A percentile compares a stretch with the other conserved stretches of the same genome.
These are phyloP conservation scores for Brassicogethes aeneus DNA, from an alignment of 2,888 invertebrate genomes.

Conservation along the genomic window DNA sequence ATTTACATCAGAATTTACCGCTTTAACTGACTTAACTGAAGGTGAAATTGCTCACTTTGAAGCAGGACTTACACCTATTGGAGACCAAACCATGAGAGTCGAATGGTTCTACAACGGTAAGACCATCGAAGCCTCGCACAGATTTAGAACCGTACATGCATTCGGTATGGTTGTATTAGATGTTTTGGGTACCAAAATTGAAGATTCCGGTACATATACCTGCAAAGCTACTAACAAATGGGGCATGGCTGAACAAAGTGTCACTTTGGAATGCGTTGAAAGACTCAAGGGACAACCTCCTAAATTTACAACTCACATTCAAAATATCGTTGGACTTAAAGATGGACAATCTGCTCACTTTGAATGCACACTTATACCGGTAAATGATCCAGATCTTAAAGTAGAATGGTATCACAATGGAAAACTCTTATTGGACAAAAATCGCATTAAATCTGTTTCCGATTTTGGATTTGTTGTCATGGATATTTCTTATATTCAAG, in stretches of 20 bases:
- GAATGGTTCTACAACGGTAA: conserved; percentile 96
- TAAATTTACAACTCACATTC: conserved; percentile 79
- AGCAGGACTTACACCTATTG: conserved; percentile 88
- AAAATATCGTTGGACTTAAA: conserved; percentile 73
- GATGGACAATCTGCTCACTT: conserved; percentile 93
- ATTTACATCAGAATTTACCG: conserved; percentile 80
- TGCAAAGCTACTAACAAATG: conserved; percentile 85
- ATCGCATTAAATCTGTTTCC: conserved; percentile 85
- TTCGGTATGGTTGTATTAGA: conserved; percentile 97
- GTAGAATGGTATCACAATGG: conserved; percentile 98
- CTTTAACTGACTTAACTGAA: conserved; percentile 77
- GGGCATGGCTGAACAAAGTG: conserved; percentile 80
- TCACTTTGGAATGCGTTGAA: conserved; percentile 73
- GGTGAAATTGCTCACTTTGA: conserved; percentile 97
- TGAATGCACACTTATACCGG: conserved; percentile 88
- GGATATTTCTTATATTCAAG: conserved; percentile 90
- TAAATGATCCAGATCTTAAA: conserved; percentile 87
- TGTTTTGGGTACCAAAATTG: conserved; percentile 86
- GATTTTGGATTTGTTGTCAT: conserved; percentile 93
- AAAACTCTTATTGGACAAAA: conserved; percentile 77
- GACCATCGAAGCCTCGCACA: conserved; percentile 77
- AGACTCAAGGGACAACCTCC: conserved; percentile 81
- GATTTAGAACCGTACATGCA: conserved; percentile 88
- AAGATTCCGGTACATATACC: conserved; percentile 84
- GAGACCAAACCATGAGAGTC: conserved; percentile 87